A percentile compares a stretch with the other conserved stretches of the same genome.
These are phyloP conservation scores for Nicator chloris DNA, from an alignment of 2,113 vertebrate species.

Conservation along the genomic window DNA sequence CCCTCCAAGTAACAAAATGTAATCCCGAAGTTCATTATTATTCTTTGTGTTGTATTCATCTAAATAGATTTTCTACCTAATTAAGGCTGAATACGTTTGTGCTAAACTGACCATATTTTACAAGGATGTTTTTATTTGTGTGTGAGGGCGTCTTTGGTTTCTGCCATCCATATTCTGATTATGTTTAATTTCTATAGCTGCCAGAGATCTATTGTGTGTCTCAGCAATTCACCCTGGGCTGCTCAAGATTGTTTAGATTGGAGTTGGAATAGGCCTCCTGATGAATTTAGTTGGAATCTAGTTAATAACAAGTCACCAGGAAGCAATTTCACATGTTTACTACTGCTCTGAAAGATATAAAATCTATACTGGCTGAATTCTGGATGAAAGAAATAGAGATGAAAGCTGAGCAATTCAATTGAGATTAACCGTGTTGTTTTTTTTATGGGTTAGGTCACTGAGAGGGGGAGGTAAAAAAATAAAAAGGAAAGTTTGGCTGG, in stretches of 20 bases:
- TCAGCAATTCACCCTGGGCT: constrained; percentile 9
- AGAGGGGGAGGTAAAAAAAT: background rate
- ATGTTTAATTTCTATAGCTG: background rate
- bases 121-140: background rate
- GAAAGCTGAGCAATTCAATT: background rate
- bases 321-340: constrained; percentile 46
- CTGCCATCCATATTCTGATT: constrained; percentile 23
- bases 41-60: constrained; percentile 46
- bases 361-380: background rate
- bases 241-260: constrained; percentile 16
- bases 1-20: constrained; percentile 44
- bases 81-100: background rate
- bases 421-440: background rate
- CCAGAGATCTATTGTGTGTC: background rate
- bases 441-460: background rate
- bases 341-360: constrained; percentile 2
- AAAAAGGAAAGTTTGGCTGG: background rate
- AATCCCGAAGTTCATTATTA: constrained; percentile 50
- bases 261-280: background rate
- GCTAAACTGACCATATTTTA: background rate
- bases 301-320: constrained; percentile 31
- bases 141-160: background rate
- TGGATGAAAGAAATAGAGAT: background rate
- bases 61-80: constrained; percentile 59
- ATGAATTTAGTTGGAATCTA: constrained; percentile 20